Evolutionary conservation across 2,888 invertebrate species (phyloP), one percentile per base, ranked within the genome.

Genomic region (Drosophila falleni): DNA sequence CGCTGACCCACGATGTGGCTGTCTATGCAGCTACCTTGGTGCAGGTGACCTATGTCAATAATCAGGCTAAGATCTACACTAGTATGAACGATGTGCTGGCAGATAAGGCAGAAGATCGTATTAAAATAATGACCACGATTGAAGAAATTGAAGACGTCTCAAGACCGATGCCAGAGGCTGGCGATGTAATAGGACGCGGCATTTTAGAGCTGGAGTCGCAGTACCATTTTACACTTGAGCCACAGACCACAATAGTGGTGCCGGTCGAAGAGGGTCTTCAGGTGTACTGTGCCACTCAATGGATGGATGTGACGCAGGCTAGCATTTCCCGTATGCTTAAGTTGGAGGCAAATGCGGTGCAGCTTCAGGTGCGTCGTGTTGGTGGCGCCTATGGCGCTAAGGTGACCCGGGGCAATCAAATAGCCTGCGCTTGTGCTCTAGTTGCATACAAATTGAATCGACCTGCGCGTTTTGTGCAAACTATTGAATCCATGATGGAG

Each of bases 341-440:
- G 3, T 80, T 95, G 19, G 94, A 94, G 6, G 93, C 94, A 46
- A 95, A 95, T 88, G 94, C 96, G 29, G 94, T 97, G n/a, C 95
- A 96, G 68, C 92, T 97, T 0, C 91, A 93, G 29, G 96, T 97
- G 0, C 94, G 95, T 3, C 94, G 97, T 23, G 76, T 97, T 0
- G 98, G 98, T 1, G 98, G 98, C 9, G 96, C 93, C 0, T 98
- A 96, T 90, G 98, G 98, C 0, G 94, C 94, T 0, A 98, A 98
- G 61, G 94, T 97, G 51, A 94, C 94, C 0, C 94, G 97, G 10
- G 90, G 94, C 3, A 91, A 93, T 8, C 93, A 94, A 5, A 90
- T 95, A 0, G 94, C 96, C 0, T 94, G 94, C 35, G 95, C 96
- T 0, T 95, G 96, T 67, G 95, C 96, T 0, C 85, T 98, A 10